Evolutionary conservation across 53 echinoderm and acorn worm species (phyloP).

Genomic region (Glandiceps talaboti): DNA sequence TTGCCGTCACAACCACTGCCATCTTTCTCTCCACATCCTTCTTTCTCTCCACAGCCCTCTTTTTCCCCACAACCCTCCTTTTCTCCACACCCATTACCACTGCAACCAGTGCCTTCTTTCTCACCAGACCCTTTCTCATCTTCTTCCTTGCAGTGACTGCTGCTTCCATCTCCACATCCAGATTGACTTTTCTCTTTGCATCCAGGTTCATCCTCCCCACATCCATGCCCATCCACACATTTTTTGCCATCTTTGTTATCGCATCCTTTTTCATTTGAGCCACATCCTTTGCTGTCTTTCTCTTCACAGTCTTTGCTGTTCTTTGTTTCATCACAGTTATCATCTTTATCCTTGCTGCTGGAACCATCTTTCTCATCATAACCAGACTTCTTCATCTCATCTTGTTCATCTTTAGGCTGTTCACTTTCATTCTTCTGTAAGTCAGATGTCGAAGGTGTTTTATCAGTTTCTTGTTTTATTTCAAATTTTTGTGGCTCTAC

Average conservation of each 20-base stretch:
- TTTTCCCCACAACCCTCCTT: background rate
- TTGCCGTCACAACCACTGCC: background rate
- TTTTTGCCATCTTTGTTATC: background rate
- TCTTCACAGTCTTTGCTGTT: background rate
- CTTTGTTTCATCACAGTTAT: background rate
- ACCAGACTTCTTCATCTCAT: background rate
- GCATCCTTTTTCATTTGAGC: background rate
- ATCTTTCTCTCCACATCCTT: background rate
- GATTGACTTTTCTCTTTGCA: background rate
- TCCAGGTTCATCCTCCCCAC: background rate
- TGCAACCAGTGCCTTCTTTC: background rate
- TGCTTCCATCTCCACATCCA: background rate
- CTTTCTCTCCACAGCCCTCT: too few species aligned
- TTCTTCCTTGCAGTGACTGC: background rate
- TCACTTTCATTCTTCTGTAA: background rate
- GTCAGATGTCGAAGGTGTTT: background rate
- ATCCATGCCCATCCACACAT: background rate
- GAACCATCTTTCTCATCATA: background rate
- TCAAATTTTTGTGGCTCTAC: slow-evolving; percentile 1
- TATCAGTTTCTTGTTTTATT: slow-evolving; percentile 10
- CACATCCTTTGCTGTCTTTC: background rate
- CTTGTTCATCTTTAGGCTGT: background rate
- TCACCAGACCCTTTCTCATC: background rate
- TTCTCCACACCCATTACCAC: background rate
- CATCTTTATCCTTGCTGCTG: background rate